Conservation (phyloP, 2,797 vertebrate genomes). For the Neostethus bicornis region DNA sequence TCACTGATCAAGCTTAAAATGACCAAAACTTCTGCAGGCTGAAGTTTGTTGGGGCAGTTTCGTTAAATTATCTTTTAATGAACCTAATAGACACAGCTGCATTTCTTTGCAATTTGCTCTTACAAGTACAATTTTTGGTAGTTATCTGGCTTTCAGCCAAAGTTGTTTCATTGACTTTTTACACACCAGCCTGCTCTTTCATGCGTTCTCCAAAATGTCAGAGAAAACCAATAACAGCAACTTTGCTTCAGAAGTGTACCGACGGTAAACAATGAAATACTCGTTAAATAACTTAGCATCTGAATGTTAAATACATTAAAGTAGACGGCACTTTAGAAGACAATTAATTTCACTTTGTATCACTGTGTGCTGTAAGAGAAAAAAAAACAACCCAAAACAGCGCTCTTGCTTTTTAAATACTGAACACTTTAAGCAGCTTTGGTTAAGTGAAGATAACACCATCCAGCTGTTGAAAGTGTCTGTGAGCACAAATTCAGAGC, state of each 20-base stretch:
- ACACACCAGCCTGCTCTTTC: slow-evolving; percentile 44
- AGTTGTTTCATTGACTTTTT: slow-evolving; percentile 42
- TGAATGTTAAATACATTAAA: slow-evolving; percentile 23
- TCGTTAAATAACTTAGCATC: slow-evolving; percentile 36
- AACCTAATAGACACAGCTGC: slow-evolving; percentile 47
- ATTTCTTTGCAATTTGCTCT: slow-evolving; percentile 47
- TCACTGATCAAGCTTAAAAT: slow-evolving; percentile 54
- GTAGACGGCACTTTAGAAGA: slow-evolving; percentile 28
- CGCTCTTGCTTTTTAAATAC: slow-evolving; percentile 4
- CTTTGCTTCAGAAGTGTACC: slow-evolving; percentile 12
- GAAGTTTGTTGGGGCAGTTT: slow-evolving; percentile 69
- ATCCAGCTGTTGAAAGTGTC: background rate
- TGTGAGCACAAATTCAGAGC: background rate
- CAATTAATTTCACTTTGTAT: slow-evolving; percentile 29
- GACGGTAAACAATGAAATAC: slow-evolving; percentile 20
- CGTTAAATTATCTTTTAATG: slow-evolving; percentile 57
- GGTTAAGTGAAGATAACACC: background rate
- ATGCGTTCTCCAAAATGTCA: slow-evolving; percentile 21
- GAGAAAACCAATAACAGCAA: slow-evolving; percentile 17
- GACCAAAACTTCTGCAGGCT: slow-evolving; percentile 47
- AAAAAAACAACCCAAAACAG: slow-evolving; percentile 15
- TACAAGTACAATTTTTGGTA: slow-evolving; percentile 31
- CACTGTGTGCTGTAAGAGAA: slow-evolving; percentile 8
- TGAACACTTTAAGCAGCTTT: slow-evolving; percentile 1
- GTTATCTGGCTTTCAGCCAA: slow-evolving; percentile 37